Evolutionary conservation across 2,797 vertebrate species (phyloP).

Genomic region (Malurus splendens): DNA sequence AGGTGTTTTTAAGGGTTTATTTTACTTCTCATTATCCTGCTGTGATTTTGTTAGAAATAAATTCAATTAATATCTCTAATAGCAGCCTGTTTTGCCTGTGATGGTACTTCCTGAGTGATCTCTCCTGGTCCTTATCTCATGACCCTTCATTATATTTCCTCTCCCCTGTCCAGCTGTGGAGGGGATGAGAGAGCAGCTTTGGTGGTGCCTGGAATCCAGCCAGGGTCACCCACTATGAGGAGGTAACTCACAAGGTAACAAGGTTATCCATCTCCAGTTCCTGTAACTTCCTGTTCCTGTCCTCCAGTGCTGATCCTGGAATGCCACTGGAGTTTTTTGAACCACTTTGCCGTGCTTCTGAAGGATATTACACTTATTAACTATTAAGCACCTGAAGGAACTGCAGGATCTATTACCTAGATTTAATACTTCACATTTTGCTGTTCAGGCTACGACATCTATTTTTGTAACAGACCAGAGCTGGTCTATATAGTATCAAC

Average conservation of each 20-base stretch:
- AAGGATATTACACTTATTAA: constrained; percentile 52
- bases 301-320: background rate
- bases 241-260: background rate
- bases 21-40: background rate
- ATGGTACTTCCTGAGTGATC: background rate
- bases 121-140: background rate
- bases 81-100: background rate
- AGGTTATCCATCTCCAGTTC: background rate
- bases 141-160: background rate
- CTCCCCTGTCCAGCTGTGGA: background rate
- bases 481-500: constrained; percentile 10
- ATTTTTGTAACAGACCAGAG: constrained; percentile 30
- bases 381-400: constrained; percentile 50
- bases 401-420: constrained; percentile 31
- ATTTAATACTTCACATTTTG: constrained; percentile 45
- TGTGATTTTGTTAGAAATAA: background rate
- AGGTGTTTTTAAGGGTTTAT: background rate
- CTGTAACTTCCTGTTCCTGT: background rate
- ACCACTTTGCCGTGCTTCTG: constrained; percentile 1
- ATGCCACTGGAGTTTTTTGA: background rate
- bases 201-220: background rate
- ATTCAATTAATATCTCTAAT: background rate
- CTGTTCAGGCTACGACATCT: constrained; percentile 8
- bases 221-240: background rate
- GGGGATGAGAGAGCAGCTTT: background rate